Percentiles rank a stretch among this genome's conserved stretches.
Conservation (phyloP, 2,113 vertebrate genomes). For the Nipponia nippon region DNA sequence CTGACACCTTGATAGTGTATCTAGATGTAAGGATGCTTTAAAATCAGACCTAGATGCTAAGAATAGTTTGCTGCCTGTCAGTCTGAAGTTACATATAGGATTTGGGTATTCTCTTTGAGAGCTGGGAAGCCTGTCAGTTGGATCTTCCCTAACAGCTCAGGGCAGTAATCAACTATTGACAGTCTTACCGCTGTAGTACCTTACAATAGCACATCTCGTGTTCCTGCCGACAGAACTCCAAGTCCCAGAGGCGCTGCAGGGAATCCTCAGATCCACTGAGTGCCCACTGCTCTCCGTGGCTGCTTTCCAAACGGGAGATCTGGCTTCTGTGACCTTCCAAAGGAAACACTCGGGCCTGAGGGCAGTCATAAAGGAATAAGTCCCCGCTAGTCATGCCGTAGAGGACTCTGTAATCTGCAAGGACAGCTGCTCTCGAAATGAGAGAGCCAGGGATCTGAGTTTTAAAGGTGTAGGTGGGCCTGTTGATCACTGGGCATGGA, state of each 20-base stretch:
- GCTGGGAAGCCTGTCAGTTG: not conserved
- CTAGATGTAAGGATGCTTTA: not conserved
- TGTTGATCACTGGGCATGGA: slow-evolving; percentile 65
- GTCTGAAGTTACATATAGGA: not conserved
- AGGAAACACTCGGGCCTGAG: not conserved
- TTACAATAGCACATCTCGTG: slow-evolving; percentile 80
- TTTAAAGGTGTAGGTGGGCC: slow-evolving; percentile 46
- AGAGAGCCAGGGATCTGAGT: slow-evolving; percentile 62
- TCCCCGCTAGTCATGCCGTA: slow-evolving; percentile 62
- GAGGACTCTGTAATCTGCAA: slow-evolving; percentile 63
- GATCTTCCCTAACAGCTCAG: not conserved
- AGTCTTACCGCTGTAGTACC: slow-evolving; percentile 11
- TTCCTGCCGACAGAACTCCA: slow-evolving; percentile 67
- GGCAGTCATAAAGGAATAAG: slow-evolving; percentile 64
- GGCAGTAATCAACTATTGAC: not conserved
- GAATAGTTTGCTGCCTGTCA: not conserved
- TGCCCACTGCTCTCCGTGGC: slow-evolving; percentile 69
- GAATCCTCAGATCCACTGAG: slow-evolving; percentile 76
- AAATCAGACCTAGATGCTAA: not conserved
- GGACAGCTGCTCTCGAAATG: slow-evolving; percentile 67
- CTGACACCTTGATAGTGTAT: not conserved
- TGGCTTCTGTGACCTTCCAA: slow-evolving; percentile 74
- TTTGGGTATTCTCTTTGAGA: not conserved
- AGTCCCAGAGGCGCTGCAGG: slow-evolving; percentile 79
- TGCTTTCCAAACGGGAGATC: slow-evolving; percentile 73